Conservation (phyloP, 1,140 invertebrate species). For the Aphis gossypii region DNA sequence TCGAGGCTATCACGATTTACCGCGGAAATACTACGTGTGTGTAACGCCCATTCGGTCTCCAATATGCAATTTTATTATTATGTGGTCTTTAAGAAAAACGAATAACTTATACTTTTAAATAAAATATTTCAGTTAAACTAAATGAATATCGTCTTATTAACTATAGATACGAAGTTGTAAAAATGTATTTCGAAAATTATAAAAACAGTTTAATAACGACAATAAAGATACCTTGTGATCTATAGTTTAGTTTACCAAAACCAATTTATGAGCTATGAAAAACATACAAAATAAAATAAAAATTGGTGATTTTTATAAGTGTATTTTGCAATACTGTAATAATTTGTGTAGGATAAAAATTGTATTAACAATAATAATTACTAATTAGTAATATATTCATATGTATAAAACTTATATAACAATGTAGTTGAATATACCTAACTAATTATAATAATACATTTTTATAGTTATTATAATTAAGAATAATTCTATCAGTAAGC, state of each 20-base stretch:
- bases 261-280: no score
- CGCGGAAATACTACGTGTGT: constrained; percentile 43
- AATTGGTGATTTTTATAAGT: no score
- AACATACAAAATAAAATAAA: no score
- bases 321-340: no score
- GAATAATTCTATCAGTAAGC: no score
- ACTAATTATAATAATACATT: no score
- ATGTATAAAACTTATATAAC: neutral
- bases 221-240: no score
- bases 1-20: constrained; percentile 50
- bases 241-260: no score
- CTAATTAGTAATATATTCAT: neutral
- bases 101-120: neutral
- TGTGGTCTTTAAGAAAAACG: constrained; percentile 23
- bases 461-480: no score
- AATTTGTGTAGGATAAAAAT: no score
- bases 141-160: neutral
- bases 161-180: neutral
- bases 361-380: neutral
- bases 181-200: neutral
- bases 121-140: neutral
- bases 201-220: neutral
- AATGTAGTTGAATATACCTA: no score
- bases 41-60: constrained; percentile 9
- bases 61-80: neutral